Conservation (phyloP, 2,888 invertebrate genomes). For the Eupithecia tripunctaria region DNA sequence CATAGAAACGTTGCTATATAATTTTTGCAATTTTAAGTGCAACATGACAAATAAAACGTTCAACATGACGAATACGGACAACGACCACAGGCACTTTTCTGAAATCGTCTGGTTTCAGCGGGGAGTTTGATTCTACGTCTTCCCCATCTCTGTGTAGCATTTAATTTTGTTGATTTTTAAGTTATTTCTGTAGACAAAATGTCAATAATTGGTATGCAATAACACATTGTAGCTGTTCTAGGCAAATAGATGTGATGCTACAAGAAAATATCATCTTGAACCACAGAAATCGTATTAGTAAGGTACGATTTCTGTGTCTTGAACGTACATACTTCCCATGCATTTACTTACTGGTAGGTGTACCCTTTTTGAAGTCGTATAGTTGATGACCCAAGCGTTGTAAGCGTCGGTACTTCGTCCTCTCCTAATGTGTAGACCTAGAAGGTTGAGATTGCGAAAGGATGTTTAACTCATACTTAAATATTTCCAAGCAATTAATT, state of each 20-base stretch:
- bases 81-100: too few relatives aligned
- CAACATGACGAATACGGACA: too few relatives aligned
- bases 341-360: constrained; percentile 58
- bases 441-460: constrained; percentile 19
- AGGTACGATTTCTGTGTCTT: too few relatives aligned
- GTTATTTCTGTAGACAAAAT: not conserved
- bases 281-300: too few relatives aligned
- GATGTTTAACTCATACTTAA: not conserved
- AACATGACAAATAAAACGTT: not conserved
- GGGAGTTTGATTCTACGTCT: not conserved
- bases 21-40: not conserved
- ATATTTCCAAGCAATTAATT: not conserved
- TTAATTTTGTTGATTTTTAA: too few relatives aligned
- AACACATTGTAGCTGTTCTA: not conserved
- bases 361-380: constrained; percentile 75
- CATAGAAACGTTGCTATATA: not conserved
- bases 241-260: not conserved
- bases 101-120: too few relatives aligned
- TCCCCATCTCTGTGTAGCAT: not conserved
- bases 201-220: not conserved
- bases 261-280: too few relatives aligned
- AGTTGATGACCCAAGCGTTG: constrained; percentile 86
- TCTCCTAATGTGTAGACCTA: constrained; percentile 86
- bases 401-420: constrained; percentile 88
- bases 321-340: not conserved